phyloP scores from a whole-genome alignment of 2,888 invertebrate species.

The Acleris sparsana region DNA sequence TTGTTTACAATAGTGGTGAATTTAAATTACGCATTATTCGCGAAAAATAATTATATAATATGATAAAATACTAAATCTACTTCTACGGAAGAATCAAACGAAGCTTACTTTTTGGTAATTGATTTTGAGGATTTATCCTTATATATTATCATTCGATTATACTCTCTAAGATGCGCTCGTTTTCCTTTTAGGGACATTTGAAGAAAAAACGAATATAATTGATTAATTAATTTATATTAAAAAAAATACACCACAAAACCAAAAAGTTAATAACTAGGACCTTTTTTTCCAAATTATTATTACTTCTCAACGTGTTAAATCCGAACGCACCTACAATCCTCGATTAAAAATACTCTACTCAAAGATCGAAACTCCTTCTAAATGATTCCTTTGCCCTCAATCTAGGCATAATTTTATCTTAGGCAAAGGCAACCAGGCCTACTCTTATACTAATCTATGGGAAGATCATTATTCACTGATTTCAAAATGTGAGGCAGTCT shows the following conservation, averaged over 20 bases:
- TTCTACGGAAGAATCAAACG: constrained; percentile 48
- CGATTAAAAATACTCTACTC: constrained; percentile 20
- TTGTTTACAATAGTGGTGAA: constrained; percentile 12
- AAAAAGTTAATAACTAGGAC: background rate
- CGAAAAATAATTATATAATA: constrained; percentile 35
- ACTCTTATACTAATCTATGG: constrained; percentile 37
- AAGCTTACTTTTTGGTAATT: constrained; percentile 48
- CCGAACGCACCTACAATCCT: constrained; percentile 18
- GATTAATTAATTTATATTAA: background rate
- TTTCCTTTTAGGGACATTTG: no score
- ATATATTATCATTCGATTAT: constrained; percentile 39
- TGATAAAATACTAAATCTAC: constrained; percentile 42
- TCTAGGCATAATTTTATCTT: background rate
- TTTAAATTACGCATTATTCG: constrained; percentile 33
- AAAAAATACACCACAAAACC: background rate
- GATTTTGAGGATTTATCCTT: constrained; percentile 36
- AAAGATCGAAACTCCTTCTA: background rate
- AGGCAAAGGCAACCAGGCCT: constrained; percentile 4
- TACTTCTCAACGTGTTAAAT: background rate
- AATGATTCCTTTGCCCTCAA: constrained; percentile 1
- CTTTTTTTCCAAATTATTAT: background rate
- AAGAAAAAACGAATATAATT: background rate
- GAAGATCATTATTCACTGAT: constrained; percentile 49
- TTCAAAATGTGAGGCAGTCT: constrained; percentile 53
- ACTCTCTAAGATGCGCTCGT: constrained; percentile 33